Evolutionary conservation across 2,888 invertebrate genomes (phyloP).

Genomic region (Ferdinandea cuprea): DNA sequence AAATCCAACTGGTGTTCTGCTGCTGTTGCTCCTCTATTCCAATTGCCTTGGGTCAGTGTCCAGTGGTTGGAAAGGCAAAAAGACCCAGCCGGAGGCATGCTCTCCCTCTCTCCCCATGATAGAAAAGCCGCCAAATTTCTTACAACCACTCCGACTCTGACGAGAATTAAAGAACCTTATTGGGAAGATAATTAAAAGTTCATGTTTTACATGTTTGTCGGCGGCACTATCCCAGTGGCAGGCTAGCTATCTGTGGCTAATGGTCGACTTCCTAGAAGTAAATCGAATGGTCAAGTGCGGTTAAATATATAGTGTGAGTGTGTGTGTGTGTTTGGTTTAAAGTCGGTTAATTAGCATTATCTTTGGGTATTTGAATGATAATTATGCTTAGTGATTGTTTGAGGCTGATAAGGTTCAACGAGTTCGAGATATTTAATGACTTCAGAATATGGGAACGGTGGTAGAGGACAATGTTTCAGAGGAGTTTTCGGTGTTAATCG

Average conservation of each 20-base stretch:
- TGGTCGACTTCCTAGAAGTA: conserved; percentile 55
- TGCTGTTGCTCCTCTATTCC: conserved; percentile 13
- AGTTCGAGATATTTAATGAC: conserved; percentile 42
- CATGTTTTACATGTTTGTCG: conserved; percentile 62
- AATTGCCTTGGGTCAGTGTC: conserved; percentile 49
- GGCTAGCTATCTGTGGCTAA: conserved; percentile 32
- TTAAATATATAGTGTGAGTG: too few species aligned
- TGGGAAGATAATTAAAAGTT: conserved; percentile 68
- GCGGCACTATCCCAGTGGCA: conserved; percentile 20
- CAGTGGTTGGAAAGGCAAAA: not conserved
- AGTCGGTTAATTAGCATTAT: conserved; percentile 69
- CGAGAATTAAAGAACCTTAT: conserved; percentile 34
- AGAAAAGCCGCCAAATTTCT: conserved; percentile 45
- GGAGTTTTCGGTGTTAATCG: not conserved
- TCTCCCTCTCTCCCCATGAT: too few species aligned
- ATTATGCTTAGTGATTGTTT: conserved; percentile 51
- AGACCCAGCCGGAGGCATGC: conserved; percentile 3
- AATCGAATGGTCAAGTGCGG: not conserved
- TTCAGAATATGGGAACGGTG: not conserved
- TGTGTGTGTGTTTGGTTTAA: conserved; percentile 18
- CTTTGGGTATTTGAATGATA: conserved; percentile 55
- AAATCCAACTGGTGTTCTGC: conserved; percentile 1
- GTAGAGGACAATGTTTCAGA: not conserved
- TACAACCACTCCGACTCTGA: conserved; percentile 9
- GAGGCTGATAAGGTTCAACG: conserved; percentile 57